Conservation (phyloP, 53 echinoderm and acorn worm genomes). For the Pentamera pediparva region DNA sequence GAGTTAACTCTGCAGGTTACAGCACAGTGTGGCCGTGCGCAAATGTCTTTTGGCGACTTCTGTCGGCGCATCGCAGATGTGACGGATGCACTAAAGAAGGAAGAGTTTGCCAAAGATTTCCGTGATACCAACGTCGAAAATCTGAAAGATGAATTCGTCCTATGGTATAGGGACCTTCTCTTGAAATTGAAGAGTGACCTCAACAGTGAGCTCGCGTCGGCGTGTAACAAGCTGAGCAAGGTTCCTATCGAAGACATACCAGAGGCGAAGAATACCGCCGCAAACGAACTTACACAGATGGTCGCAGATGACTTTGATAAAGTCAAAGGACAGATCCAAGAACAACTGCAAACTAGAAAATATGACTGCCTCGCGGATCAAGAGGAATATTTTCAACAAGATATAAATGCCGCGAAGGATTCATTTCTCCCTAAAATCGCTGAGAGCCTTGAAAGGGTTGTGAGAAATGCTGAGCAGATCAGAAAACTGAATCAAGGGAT, state of each 20-base stretch:
- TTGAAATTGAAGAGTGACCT: neutral
- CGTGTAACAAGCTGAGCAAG: neutral
- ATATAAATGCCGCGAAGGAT: neutral
- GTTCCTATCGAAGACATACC: too few relatives aligned
- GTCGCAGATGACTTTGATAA: neutral
- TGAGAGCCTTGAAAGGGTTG: neutral
- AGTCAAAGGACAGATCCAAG: neutral
- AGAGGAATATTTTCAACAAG: neutral
- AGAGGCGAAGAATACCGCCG: neutral
- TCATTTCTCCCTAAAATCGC: neutral
- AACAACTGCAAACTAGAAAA: neutral
- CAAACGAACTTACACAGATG: neutral
- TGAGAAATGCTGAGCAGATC: too few relatives aligned
- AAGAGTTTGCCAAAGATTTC: neutral
- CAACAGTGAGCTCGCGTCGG: neutral
- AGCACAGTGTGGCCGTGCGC: neutral
- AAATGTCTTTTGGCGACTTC: neutral
- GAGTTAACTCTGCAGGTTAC: neutral
- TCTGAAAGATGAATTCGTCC: conserved; percentile 3
- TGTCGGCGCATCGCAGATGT: neutral
- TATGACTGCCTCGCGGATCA: neutral
- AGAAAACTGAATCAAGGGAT: too few relatives aligned
- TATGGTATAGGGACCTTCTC: neutral
- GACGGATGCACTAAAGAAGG: neutral
- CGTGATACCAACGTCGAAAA: conserved; percentile 16